Percentiles rank a stretch among this genome's conserved stretches.
Conservation (phyloP, 2,113 vertebrate genomes). For the Athene cunicularia region DNA sequence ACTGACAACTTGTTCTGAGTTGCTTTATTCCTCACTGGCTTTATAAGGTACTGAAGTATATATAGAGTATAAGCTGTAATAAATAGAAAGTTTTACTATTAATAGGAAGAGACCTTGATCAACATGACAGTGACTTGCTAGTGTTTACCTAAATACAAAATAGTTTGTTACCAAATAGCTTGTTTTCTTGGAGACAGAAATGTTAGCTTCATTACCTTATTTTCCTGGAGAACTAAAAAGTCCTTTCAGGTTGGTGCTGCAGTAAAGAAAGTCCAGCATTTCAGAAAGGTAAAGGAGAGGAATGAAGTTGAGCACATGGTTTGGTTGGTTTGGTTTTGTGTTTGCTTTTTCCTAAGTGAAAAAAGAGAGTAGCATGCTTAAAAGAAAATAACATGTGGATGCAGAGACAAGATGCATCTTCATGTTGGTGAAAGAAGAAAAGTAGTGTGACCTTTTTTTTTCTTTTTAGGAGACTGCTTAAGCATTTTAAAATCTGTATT, state of each 20-base stretch:
- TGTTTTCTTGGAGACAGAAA: background rate
- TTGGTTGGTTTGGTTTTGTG: background rate
- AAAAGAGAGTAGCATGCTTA: background rate
- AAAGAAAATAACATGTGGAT: background rate
- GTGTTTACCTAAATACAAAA: background rate
- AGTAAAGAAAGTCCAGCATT: background rate
- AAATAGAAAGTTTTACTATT: background rate
- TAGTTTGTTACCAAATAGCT: background rate
- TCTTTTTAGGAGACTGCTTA: background rate
- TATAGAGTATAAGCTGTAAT: background rate
- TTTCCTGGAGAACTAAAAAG: background rate
- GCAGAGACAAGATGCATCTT: background rate
- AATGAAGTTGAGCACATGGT: background rate
- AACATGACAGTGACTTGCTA: background rate
- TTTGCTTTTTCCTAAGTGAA: background rate
- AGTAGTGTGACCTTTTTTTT: background rate
- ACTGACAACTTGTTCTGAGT: background rate
- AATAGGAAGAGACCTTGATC: background rate
- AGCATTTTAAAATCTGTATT: background rate
- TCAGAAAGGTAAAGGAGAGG: background rate
- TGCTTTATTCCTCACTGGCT: background rate
- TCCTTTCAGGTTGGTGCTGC: background rate
- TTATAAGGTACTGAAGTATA: background rate
- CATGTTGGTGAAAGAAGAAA: background rate
- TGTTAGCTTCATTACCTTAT: background rate